Conservation (phyloP, 2,888 invertebrate genomes). For the Ornithoptera priamus region DNA sequence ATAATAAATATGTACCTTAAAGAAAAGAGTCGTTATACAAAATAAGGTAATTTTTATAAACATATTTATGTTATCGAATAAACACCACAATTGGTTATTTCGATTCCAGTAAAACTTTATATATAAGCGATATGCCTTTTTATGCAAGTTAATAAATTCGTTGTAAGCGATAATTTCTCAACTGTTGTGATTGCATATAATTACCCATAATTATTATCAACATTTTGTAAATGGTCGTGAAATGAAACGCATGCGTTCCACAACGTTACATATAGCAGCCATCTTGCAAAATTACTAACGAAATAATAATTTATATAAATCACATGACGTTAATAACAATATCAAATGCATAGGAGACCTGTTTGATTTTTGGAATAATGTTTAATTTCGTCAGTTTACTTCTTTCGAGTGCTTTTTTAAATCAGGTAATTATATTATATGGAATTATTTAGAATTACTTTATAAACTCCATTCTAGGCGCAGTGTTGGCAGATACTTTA, state of each 20-base stretch:
- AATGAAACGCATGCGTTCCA: not conserved
- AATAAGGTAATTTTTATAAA: slow-evolving; percentile 13
- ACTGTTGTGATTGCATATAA: slow-evolving; percentile 5
- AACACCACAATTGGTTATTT: slow-evolving; percentile 4
- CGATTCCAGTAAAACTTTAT: slow-evolving; percentile 24
- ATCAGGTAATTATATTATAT: slow-evolving; percentile 21
- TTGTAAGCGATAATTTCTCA: slow-evolving; percentile 20
- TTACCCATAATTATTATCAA: slow-evolving; percentile 17
- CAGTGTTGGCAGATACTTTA: too few species aligned
- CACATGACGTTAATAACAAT: not conserved
- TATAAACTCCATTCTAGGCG: too few species aligned
- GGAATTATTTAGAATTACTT: not conserved
- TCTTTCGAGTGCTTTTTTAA: slow-evolving; percentile 9
- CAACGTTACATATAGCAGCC: not conserved
- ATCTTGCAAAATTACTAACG: slow-evolving; percentile 21
- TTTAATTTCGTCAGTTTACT: slow-evolving; percentile 6
- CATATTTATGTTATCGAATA: slow-evolving; percentile 13
- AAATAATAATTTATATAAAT: slow-evolving; percentile 20
- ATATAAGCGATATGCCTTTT: slow-evolving; percentile 23
- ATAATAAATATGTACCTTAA: slow-evolving; percentile 17
- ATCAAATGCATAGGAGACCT: not conserved
- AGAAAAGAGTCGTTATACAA: slow-evolving; percentile 17
- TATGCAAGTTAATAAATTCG: slow-evolving; percentile 21
- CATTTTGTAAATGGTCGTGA: slow-evolving; percentile 7
- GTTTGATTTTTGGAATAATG: slow-evolving; percentile 8